phyloP scores from a whole-genome alignment of 92 coral and sea anemone genomes.

The Paramuricea clavata region DNA sequence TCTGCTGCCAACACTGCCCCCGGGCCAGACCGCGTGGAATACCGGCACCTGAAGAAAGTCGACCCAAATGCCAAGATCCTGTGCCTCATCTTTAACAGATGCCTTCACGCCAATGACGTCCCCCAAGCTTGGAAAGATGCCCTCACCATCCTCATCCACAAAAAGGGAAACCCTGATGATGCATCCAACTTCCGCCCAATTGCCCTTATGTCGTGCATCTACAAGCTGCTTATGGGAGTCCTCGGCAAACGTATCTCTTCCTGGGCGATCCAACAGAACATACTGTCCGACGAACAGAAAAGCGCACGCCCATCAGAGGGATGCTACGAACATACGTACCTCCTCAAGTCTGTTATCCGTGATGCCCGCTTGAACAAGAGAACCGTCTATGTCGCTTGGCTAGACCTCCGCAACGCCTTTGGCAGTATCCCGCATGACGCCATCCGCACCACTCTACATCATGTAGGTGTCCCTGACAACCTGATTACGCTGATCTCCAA shows the following conservation, averaged over 20 bases:
- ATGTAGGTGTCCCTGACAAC: background rate
- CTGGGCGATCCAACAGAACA: slow-evolving; percentile 35
- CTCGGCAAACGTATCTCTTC: slow-evolving; percentile 14
- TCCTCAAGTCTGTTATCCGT: slow-evolving; percentile 16
- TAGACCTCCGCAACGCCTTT: slow-evolving; percentile 41
- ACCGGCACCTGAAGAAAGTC: slow-evolving; percentile 15
- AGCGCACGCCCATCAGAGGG: slow-evolving; percentile 47
- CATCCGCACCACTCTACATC: background rate
- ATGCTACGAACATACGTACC: slow-evolving; percentile 47
- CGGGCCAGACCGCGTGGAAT: slow-evolving; percentile 23
- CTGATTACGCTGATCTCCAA: background rate
- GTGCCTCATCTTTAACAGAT: slow-evolving; percentile 7
- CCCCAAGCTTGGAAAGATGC: slow-evolving; percentile 42
- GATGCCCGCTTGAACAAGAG: slow-evolving; percentile 23
- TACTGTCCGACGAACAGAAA: slow-evolving; percentile 47
- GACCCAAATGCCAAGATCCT: slow-evolving; percentile 24
- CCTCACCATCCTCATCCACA: slow-evolving; percentile 30
- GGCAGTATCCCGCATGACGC: slow-evolving; percentile 33
- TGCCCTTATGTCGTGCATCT: slow-evolving; percentile 46
- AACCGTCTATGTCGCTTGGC: slow-evolving; percentile 10
- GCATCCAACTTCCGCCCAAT: slow-evolving; percentile 45
- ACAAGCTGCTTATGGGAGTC: slow-evolving; percentile 45
- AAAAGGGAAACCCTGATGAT: slow-evolving; percentile 19
- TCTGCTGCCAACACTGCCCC: slow-evolving; percentile 47
- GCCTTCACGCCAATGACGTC: background rate